Evolutionary conservation across 2,113 vertebrate species (phyloP).

Genomic region (Scomber japonicus): DNA sequence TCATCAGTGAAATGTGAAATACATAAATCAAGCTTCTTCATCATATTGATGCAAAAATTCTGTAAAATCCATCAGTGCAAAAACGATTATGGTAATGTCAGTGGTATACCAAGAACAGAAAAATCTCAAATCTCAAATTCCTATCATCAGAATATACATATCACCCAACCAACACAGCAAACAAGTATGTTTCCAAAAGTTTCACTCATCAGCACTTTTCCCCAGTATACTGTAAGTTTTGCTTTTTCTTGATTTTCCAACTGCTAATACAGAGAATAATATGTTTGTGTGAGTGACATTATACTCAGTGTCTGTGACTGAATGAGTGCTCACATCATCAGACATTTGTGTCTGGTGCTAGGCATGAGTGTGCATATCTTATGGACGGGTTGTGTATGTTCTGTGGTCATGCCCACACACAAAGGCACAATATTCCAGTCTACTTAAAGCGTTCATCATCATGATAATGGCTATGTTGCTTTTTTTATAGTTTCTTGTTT

Average conservation of each 20-base stretch:
- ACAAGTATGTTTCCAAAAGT: background rate
- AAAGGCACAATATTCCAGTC: background rate
- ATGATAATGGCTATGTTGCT: background rate
- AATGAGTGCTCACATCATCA: background rate
- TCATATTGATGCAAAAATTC: too few species aligned
- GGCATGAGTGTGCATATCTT: constrained; percentile 7
- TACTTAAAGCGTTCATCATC: background rate
- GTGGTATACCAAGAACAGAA: background rate
- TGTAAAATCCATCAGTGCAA: background rate
- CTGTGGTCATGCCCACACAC: too few species aligned
- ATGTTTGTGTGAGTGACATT: background rate
- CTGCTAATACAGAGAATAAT: background rate
- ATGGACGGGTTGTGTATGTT: constrained; percentile 1
- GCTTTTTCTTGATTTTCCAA: background rate
- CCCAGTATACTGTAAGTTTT: background rate
- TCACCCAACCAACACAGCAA: background rate
- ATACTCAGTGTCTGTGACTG: background rate
- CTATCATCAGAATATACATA: background rate
- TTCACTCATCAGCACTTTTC: background rate
- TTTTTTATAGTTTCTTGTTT: background rate
- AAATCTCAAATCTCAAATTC: background rate
- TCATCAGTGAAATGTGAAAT: too few species aligned
- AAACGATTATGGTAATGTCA: background rate
- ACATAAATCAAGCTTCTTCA: too few species aligned
- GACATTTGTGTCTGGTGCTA: background rate